These are phyloP conservation scores for Cnemophilus loriae DNA, from an alignment of 2,113 vertebrate genomes.

Conservation along the genomic window DNA sequence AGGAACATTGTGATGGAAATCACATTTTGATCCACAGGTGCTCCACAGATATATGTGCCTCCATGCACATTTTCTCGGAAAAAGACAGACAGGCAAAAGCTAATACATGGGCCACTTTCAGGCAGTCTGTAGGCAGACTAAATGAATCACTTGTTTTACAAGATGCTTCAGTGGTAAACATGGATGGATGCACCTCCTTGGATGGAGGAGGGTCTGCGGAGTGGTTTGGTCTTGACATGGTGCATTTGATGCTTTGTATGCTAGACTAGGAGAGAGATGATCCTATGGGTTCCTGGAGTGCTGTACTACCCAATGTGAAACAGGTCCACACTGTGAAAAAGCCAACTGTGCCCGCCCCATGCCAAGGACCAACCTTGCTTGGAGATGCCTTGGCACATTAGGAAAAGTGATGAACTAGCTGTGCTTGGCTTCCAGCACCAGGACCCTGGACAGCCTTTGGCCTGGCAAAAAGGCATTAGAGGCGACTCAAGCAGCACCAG, in stretches of 20 bases:
- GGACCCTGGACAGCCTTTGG: neutral
- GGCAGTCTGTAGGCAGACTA: neutral
- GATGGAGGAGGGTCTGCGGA: neutral
- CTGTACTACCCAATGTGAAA: neutral
- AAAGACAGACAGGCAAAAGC: neutral
- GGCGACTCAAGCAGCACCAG: neutral
- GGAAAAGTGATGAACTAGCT: neutral
- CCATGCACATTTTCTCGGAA: neutral
- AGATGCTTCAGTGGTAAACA: neutral
- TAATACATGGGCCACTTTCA: neutral
- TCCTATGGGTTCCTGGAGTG: accelerated
- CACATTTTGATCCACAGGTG: neutral
- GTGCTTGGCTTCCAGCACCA: neutral
- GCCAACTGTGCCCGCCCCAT: too few species aligned
- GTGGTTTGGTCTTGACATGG: accelerated
- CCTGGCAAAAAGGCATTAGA: neutral
- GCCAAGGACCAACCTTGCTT: too few species aligned
- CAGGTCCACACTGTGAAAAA: neutral
- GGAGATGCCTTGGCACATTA: too few species aligned
- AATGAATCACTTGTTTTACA: neutral
- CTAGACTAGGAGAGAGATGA: neutral
- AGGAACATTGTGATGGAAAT: neutral
- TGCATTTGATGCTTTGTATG: neutral
- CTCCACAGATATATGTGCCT: neutral
- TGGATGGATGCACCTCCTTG: neutral